Evolutionary conservation across 1,140 invertebrate genomes (phyloP), one percentile per base, ranked within the genome.

Genomic region (Drosophila pruinosa): DNA sequence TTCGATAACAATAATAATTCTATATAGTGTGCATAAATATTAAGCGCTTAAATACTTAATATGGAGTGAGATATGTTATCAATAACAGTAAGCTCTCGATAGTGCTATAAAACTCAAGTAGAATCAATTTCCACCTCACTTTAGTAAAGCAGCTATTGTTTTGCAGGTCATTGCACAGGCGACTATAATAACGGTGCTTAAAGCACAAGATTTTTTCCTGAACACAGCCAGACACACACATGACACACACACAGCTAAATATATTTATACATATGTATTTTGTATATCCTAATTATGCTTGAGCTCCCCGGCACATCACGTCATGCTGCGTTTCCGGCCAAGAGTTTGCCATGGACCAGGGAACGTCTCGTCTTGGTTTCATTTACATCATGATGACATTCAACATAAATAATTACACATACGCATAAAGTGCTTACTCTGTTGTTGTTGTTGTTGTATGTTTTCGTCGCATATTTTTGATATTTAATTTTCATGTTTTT

Each of bases 331-430:
- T 69, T 72, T 69, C 71, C 71, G 64, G 31, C 48, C 70, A 69
- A 72, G 38, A 47, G 4, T 47, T 65, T 52, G 31, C 34, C 36
- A 50, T 22, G 50, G 41, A 21, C 61, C 34, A 21, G 19, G 7
- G n/a, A 22, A 19, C 21, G 24, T 43, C 56, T 61, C 45, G 56
- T 39, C 57, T 63, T 65, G 70, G 62, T 82, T 88, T 88, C 78
- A 82, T 82, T 86, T 86, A 88, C 82, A 75, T 82, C 67, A 88
- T 50, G 82, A 81, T 88, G 77, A 71, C 70, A 72, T 58, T 54
- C 73, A 59, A 70, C 77, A 88, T 82, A 82, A 88, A 88, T 88
- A 88, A 86, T 86, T 88, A 86, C 74, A 78, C 61, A 88, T 70
- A 85, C 76, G 57, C 70, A 77, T 62, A 61, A 28, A 63, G 39